Conservation (phyloP, 2,797 vertebrate genomes). For the Adrianichthys oophorus region DNA sequence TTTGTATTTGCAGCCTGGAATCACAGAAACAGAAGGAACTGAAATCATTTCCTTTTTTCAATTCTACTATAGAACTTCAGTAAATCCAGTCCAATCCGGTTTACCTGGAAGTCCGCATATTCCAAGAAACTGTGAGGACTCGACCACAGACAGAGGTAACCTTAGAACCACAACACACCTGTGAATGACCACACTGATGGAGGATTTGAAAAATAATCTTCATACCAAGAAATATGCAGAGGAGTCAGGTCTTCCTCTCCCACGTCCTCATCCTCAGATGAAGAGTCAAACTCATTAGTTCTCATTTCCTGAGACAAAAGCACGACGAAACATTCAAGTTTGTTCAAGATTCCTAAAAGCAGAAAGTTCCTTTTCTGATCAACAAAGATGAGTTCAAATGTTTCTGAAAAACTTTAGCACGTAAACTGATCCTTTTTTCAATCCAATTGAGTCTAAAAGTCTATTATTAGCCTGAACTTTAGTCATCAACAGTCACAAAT, state of each 20-base stretch:
- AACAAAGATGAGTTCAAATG: too few species aligned
- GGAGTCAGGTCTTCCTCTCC: conserved; percentile 76
- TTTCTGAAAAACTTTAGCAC: too few species aligned
- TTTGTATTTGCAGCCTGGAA: conserved; percentile 89
- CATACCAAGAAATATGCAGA: conserved; percentile 85
- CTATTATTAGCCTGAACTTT: too few species aligned
- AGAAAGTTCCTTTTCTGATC: too few species aligned
- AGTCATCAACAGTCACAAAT: too few species aligned
- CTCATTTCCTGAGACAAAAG: conserved; percentile 57
- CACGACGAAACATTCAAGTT: too few species aligned
- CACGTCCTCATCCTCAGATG: conserved; percentile 86
- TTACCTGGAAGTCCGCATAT: conserved; percentile 89
- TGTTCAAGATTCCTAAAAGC: too few species aligned
- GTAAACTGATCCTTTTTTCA: too few species aligned
- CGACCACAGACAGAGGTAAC: conserved; percentile 81
- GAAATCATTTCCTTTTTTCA: neutral
- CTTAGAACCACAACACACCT: conserved; percentile 54
- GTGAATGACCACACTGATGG: neutral
- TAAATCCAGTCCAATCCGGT: too few species aligned
- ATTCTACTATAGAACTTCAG: neutral
- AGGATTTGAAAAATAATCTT: too few species aligned
- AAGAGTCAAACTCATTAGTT: conserved; percentile 84
- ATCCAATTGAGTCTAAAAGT: too few species aligned
- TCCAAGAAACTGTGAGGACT: conserved; percentile 82
- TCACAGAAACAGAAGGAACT: neutral